Evolutionary conservation across 1,140 invertebrate genomes (phyloP), one percentile per base, ranked within the genome.

Genomic region (fruit fly (Drosophila melanogaster)): DNA sequence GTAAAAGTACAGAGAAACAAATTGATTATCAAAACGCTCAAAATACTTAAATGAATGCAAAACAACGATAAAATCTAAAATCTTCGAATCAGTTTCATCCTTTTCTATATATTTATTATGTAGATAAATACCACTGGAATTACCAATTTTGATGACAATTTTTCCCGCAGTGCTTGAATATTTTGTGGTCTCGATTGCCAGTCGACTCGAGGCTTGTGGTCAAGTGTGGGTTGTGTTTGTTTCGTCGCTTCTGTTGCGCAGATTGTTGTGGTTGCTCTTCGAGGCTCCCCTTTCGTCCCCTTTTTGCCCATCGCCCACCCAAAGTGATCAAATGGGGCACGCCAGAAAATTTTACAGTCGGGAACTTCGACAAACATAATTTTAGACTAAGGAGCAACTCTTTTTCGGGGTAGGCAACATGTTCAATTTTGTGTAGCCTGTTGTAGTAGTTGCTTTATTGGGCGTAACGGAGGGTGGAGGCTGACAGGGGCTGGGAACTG

Each of bases 231-330:
- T 38, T 46, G 51, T 67, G 62, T 53, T 70, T 66, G 60, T 43
- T 75, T 60, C 38, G 60, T 51, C 49, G 65, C 76, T 83, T 72
- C 80, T 84, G 71, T 83, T 79, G 75, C 72, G 61, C 35, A 56
- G 44, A 65, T 50, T 66, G 49, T 76, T 77, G 74, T 77, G 74
- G 74, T 77, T 66, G 71, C 70, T 75, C 33, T 66, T 73, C 24
- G 22, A 24, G 30, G 35, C 30, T 38, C 44, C 37, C 53, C 26
- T 4, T 49, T 8, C 6, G 26, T 14, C 11, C n/a, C 11, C 51
- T 8, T 7, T 40, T 61, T 24, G 41, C 41, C 44, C 33, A 41
- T 24, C 19, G n/a, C 12, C 15, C 11, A 37, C 55, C 51, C 66
- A 55, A 44, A 56, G 19, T 53, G 53, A 70, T 70, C 67, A 43